Evolutionary conservation across 2,888 invertebrate genomes (phyloP).

Genomic region (Monoplex corrugatus): DNA sequence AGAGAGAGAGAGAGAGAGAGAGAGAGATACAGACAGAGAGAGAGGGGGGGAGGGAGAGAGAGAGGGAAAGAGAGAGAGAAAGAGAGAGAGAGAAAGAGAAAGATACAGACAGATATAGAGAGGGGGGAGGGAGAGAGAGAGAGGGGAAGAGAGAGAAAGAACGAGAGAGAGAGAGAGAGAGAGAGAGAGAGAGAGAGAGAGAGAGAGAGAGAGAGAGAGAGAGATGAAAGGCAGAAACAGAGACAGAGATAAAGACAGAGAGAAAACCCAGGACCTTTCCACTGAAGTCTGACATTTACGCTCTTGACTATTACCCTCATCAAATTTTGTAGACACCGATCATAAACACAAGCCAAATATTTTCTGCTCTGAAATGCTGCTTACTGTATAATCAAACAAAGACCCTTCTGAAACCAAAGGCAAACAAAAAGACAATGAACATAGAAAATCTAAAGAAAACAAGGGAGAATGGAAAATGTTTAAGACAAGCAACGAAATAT

Average conservation of each 20-base stretch:
- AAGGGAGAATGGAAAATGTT: no score
- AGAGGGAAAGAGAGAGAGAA: no score
- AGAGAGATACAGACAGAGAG: not conserved
- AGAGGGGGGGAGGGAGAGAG: not conserved
- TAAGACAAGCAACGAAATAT: no score
- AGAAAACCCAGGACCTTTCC: not conserved
- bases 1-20: not conserved
- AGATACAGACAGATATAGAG: not conserved
- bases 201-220: not conserved
- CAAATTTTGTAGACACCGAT: no score
- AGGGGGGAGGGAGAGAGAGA: not conserved
- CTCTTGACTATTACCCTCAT: no score
- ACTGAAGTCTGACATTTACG: no score
- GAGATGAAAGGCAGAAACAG: not conserved
- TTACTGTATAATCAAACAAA: no score
- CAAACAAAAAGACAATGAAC: no score
- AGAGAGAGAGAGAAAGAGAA: not conserved
- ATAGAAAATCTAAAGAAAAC: no score
- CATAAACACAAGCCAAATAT: no score
- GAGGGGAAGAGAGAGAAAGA: not conserved
- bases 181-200: not conserved
- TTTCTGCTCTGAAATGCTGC: no score
- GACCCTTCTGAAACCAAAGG: no score
- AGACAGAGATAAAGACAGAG: not conserved
- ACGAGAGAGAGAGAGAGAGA: not conserved